These are phyloP conservation scores for Lithobates sylvaticus DNA, from an alignment of 2,797 vertebrate genomes.

Conservation along the genomic window DNA sequence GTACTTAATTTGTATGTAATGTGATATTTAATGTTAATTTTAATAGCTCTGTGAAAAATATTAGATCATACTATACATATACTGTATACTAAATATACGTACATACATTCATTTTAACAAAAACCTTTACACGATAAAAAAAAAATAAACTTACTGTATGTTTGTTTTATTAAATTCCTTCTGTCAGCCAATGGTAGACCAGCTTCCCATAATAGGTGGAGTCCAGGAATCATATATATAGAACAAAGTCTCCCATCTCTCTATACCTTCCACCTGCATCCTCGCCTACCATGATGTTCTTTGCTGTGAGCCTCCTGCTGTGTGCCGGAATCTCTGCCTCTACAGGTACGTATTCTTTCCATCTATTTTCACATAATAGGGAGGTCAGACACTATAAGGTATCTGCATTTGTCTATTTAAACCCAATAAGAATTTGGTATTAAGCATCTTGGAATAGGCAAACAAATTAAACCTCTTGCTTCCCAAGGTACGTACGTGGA, in stretches of 20 bases:
- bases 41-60: no score
- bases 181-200: not conserved
- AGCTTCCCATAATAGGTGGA: not conserved
- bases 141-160: not conserved
- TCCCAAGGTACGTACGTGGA: no score
- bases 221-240: not conserved
- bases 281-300: not conserved
- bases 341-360: not conserved
- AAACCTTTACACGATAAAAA: not conserved
- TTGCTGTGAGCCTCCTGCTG: not conserved
- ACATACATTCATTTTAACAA: not conserved
- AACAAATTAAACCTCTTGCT: no score
- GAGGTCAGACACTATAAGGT: no score
- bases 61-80: no score
- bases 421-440: no score
- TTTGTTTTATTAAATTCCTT: not conserved
- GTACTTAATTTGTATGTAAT: no score
- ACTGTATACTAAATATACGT: no score
- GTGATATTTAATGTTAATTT: no score
- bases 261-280: not conserved
- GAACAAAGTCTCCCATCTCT: not conserved
- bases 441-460: no score
- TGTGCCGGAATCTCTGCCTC: not conserved
- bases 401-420: no score
- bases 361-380: no score